Percentiles rank a stretch among this genome's conserved stretches.
These are phyloP conservation scores for Lophius piscatorius DNA, from an alignment of 2,113 vertebrate genomes.

Conservation along the genomic window DNA sequence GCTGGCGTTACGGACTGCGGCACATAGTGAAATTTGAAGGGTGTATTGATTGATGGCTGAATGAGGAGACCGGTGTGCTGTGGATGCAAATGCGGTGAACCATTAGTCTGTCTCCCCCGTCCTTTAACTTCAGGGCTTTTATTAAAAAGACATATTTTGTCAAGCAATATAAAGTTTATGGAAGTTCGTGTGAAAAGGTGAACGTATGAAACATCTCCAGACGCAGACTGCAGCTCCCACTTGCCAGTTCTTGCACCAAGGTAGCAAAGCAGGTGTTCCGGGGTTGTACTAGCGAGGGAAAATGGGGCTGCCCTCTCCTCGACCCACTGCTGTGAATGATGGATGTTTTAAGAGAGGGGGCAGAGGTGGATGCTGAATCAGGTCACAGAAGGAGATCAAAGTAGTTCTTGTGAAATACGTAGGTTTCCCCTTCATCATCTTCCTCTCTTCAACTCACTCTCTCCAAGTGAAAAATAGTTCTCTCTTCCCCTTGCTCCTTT, in stretches of 20 bases:
- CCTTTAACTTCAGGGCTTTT: background rate
- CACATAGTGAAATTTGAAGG: background rate
- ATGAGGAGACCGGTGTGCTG: background rate
- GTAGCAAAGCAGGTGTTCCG: conserved; percentile 50
- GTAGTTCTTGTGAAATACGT: conserved; percentile 34
- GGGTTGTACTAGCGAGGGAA: conserved; percentile 25
- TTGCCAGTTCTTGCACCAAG: background rate
- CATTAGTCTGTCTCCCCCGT: background rate
- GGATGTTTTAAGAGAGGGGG: conserved; percentile 55
- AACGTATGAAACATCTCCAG: background rate
- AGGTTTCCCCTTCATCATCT: conserved; percentile 34
- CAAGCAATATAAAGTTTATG: background rate
- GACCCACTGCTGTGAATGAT: conserved; percentile 53
- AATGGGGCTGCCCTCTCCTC: conserved; percentile 51
- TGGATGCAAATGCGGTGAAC: too few species aligned
- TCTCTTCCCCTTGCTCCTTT: background rate
- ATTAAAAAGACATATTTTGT: background rate
- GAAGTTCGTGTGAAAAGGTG: background rate
- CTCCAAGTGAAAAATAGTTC: conserved; percentile 3
- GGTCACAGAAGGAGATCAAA: conserved; percentile 52
- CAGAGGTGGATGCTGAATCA: conserved; percentile 50
- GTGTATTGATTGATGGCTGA: too few species aligned
- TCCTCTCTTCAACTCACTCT: conserved; percentile 11
- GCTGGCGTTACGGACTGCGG: background rate
- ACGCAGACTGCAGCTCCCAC: conserved; percentile 12